These are phyloP conservation scores for Ochlodes sylvanus DNA, from an alignment of 2,888 invertebrate genomes.

Conservation along the genomic window DNA sequence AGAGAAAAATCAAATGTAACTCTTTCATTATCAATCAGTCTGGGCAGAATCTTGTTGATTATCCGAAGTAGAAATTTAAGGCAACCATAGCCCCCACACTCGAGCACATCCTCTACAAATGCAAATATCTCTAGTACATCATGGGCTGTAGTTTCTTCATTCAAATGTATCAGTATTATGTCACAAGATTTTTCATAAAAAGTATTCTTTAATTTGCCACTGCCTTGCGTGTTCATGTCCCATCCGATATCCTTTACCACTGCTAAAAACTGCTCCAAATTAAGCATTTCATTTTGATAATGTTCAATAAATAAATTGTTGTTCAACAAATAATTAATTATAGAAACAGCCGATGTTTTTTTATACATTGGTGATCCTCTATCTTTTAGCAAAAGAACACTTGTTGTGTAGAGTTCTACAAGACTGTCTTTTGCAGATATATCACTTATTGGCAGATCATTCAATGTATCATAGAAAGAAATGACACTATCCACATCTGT, in stretches of 20 bases:
- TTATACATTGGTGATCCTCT: conserved; percentile 54
- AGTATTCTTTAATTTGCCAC: conserved; percentile 64
- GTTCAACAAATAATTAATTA: conserved; percentile 54
- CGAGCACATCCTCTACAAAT: conserved; percentile 64
- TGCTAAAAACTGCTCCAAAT: conserved; percentile 51
- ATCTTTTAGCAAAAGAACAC: conserved; percentile 57
- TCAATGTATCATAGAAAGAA: conserved; percentile 52
- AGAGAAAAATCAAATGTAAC: conserved; percentile 56
- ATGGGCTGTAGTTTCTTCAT: conserved; percentile 42
- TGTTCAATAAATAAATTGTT: conserved; percentile 47
- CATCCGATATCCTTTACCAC: conserved; percentile 50
- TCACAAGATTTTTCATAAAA: conserved; percentile 70
- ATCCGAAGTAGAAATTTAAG: conserved; percentile 71
- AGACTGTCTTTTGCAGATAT: conserved; percentile 50
- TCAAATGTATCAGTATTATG: conserved; percentile 54
- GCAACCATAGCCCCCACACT: conserved; percentile 79
- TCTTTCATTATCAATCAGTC: conserved; percentile 48
- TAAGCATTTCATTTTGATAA: conserved; percentile 59
- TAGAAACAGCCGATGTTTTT: conserved; percentile 57
- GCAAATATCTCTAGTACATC: conserved; percentile 51
- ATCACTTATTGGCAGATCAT: conserved; percentile 41
- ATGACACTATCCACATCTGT: conserved; percentile 54
- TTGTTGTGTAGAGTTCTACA: conserved; percentile 58
- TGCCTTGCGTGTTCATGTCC: conserved; percentile 53
- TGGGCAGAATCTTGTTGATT: conserved; percentile 58